Conservation (phyloP, 2,888 invertebrate species). For the Trissolcus japonicus region DNA sequence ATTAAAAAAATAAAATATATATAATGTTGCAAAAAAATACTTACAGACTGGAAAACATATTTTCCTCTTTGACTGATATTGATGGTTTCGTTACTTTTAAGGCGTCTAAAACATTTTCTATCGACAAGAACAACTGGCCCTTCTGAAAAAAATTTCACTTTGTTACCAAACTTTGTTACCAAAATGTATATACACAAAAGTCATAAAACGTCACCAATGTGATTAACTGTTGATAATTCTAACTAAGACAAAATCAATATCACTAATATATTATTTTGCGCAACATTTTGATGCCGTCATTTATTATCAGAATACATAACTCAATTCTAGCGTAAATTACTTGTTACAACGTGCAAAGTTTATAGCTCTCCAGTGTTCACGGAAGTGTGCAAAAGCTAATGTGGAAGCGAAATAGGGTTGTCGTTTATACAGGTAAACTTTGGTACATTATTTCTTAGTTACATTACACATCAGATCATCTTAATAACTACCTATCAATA, state of each 20-base stretch:
- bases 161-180: too few relatives aligned
- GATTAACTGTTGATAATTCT: too few relatives aligned
- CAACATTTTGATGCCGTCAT: not conserved
- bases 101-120: not conserved
- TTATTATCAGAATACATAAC: conserved; percentile 18
- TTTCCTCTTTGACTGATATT: too few relatives aligned
- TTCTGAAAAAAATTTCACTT: too few relatives aligned
- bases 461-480: conserved; percentile 59
- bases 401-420: conserved; percentile 71
- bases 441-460: conserved; percentile 59
- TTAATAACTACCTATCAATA: conserved; percentile 58
- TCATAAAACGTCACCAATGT: too few relatives aligned
- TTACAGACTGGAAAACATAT: not conserved
- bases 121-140: too few relatives aligned
- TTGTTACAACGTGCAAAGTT: conserved; percentile 55
- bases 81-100: too few relatives aligned
- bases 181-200: too few relatives aligned
- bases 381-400: conserved; percentile 72
- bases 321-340: conserved; percentile 44
- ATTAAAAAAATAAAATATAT: too few relatives aligned
- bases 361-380: conserved; percentile 69
- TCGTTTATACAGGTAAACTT: conserved; percentile 74
- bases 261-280: too few relatives aligned
- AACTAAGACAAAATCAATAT: too few relatives aligned
- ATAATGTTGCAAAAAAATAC: not conserved